Evolutionary conservation across 2,888 invertebrate species (phyloP).

Genomic region (Branchinecta sandiegonensis): DNA sequence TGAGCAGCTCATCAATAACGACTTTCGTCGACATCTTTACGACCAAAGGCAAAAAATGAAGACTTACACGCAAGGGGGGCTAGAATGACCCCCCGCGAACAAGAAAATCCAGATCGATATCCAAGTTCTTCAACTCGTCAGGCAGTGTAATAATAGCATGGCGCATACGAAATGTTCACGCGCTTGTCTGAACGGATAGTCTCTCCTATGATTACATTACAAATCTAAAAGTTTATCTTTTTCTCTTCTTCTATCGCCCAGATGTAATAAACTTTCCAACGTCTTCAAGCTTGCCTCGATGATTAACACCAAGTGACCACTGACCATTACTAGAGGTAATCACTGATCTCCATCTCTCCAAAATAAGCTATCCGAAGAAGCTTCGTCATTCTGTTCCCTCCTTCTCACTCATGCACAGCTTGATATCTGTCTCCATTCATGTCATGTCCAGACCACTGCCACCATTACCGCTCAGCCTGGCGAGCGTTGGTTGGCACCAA

Average conservation of each 20-base stretch:
- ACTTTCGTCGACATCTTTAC: slow-evolving; percentile 8
- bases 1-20: background rate
- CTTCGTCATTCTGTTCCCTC: no score
- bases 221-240: no score
- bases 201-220: no score
- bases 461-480: background rate
- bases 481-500: background rate
- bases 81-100: background rate
- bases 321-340: no score
- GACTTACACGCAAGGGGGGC: background rate
- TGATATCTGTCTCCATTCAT: slow-evolving; percentile 12
- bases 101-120: background rate
- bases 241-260: no score
- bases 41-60: slow-evolving; percentile 11
- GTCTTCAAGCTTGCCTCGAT: no score
- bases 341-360: no score
- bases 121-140: background rate
- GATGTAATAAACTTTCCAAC: no score
- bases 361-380: no score
- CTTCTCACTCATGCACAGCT: no score
- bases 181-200: no score
- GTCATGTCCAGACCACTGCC: background rate
- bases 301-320: no score
- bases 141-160: background rate
- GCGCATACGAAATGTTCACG: background rate